Percentiles rank a stretch among this genome's conserved stretches.
Evolutionary conservation across 2,113 vertebrate genomes (phyloP).

Genomic region (Nesoenas mayeri): DNA sequence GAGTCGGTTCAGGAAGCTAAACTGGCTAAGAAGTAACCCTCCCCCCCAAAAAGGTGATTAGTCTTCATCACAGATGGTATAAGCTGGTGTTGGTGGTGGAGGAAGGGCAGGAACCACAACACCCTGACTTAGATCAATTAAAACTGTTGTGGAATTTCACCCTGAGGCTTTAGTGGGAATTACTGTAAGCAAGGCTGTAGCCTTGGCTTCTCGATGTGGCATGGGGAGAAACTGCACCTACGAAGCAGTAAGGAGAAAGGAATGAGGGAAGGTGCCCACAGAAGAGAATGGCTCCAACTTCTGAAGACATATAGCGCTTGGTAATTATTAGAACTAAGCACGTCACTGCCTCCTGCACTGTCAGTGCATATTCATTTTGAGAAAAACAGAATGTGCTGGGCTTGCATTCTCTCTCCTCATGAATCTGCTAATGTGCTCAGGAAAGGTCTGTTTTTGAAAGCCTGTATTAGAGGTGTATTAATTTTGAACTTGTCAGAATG

Average conservation of each 20-base stretch:
- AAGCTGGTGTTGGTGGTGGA: not conserved
- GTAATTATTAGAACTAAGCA: constrained; percentile 31
- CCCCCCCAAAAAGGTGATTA: not conserved
- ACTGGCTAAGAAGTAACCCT: not conserved
- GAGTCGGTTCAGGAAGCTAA: constrained; percentile 32
- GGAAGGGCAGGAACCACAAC: constrained; percentile 51
- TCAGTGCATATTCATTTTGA: constrained; percentile 32
- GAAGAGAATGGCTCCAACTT: constrained; percentile 1
- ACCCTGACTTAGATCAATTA: constrained; percentile 28
- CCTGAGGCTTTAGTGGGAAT: constrained; percentile 4
- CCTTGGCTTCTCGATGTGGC: constrained; percentile 5
- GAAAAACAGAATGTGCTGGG: constrained; percentile 51
- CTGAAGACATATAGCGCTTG: constrained; percentile 13
- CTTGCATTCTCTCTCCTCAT: constrained; percentile 7
- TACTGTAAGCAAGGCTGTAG: not conserved
- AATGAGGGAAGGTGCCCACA: constrained; percentile 55
- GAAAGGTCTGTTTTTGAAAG: constrained; percentile 40
- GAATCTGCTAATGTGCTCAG: constrained; percentile 17
- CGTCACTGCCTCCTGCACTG: not conserved
- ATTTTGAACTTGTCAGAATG: constrained; percentile 3
- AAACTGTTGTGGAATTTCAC: constrained; percentile 52
- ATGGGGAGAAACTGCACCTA: constrained; percentile 23
- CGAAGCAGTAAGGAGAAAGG: constrained; percentile 37
- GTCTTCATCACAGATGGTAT: not conserved
- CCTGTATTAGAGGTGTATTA: constrained; percentile 3